These are phyloP conservation scores for Drosophila nr. perissopoda DNA, from an alignment of 2,888 invertebrate species.

Conservation along the genomic window DNA sequence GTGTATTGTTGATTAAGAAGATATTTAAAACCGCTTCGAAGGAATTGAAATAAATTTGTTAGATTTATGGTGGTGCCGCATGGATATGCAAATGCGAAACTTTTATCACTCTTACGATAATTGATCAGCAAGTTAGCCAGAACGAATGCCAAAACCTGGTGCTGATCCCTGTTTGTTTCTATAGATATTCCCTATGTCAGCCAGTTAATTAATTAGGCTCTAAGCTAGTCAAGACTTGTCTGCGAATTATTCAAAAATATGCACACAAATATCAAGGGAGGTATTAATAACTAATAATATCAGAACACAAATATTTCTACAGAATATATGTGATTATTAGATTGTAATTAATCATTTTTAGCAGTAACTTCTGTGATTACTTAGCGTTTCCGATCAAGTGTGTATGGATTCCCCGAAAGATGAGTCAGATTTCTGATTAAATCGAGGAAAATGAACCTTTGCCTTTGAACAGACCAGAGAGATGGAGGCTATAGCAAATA, in stretches of 20 bases:
- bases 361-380: not conserved
- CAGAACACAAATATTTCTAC: not conserved
- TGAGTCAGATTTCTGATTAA: not conserved
- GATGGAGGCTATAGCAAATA: not conserved
- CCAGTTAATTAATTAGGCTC: not conserved
- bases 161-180: not conserved
- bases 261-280: not conserved
- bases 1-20: not conserved
- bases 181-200: not conserved
- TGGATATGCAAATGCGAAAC: conserved; percentile 2
- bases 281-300: not conserved
- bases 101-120: conserved; percentile 43
- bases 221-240: not conserved
- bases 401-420: not conserved
- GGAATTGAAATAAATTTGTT: conserved; percentile 1
- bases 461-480: not conserved
- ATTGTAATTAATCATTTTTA: not conserved
- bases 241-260: not conserved
- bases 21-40: conserved; percentile 6
- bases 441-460: not conserved
- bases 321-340: not conserved
- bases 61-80: conserved; percentile 5
- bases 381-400: not conserved
- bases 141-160: not conserved
- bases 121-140: conserved; percentile 2